A percentile compares a stretch with the other conserved stretches of the same genome.
These are phyloP conservation scores for Acipenser oxyrinchus DNA, from an alignment of 2,797 vertebrate genomes.

Conservation along the genomic window DNA sequence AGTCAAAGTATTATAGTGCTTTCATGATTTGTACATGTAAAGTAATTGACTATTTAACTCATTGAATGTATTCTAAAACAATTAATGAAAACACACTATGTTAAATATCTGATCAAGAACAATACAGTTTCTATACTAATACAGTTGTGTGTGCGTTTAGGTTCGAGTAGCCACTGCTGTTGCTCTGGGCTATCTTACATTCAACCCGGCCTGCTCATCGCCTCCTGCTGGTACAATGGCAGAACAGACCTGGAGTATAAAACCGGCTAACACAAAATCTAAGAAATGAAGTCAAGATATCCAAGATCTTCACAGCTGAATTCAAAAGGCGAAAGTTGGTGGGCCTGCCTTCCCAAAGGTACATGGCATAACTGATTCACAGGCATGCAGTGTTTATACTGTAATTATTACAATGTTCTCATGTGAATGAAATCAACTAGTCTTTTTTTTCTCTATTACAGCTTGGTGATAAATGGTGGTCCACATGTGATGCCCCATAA, in stretches of 20 bases:
- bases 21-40: no score
- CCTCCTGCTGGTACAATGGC: conserved; percentile 51
- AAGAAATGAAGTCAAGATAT: conserved; percentile 51
- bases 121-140: not conserved
- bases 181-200: conserved; percentile 60
- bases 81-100: not conserved
- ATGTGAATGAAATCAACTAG: conserved; percentile 9
- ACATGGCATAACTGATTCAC: not conserved
- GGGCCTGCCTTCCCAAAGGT: conserved; percentile 56
- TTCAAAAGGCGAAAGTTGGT: conserved; percentile 45
- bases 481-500: conserved; percentile 34
- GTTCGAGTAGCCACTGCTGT: conserved; percentile 50
- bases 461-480: conserved; percentile 52
- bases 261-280: conserved; percentile 46
- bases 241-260: conserved; percentile 50
- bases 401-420: not conserved
- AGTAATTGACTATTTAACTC: no score
- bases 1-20: conserved; percentile 12
- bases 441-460: conserved; percentile 27
- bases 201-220: conserved; percentile 53
- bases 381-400: not conserved
- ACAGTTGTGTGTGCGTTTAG: conserved; percentile 34
- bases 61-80: no score
- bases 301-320: conserved; percentile 50
- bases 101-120: conserved; percentile 14